Conservation (phyloP, 2,113 vertebrate species). For the Amazona guildingii region DNA sequence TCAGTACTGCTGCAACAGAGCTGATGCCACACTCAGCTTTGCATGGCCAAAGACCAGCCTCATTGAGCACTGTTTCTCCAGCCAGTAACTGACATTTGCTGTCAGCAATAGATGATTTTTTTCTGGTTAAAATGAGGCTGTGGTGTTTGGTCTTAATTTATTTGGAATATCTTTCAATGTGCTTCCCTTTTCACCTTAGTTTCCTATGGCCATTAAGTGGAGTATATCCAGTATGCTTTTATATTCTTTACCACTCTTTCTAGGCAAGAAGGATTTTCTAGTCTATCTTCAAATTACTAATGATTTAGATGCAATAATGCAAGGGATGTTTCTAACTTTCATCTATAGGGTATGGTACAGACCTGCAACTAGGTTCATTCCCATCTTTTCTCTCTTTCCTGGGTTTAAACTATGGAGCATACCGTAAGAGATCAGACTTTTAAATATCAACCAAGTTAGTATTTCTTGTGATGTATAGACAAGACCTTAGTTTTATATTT, state of each 20-base stretch:
- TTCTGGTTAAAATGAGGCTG: not conserved
- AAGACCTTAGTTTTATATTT: not conserved
- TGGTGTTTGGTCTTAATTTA: not conserved
- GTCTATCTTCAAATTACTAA: not conserved
- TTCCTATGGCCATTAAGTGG: not conserved
- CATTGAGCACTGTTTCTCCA: not conserved
- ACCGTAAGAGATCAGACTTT: not conserved
- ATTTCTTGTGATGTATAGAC: not conserved
- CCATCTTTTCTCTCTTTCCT: not conserved
- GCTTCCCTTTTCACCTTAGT: not conserved
- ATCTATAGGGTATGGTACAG: not conserved
- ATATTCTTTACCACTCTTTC: not conserved
- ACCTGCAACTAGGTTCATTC: not conserved
- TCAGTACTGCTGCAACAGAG: not conserved
- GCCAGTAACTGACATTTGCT: not conserved
- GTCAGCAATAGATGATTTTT: constrained; percentile 3
- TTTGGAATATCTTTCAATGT: not conserved
- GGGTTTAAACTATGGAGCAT: not conserved
- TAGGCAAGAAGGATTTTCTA: not conserved
- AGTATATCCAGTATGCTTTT: not conserved
- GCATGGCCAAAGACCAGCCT: not conserved
- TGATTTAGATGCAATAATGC: not conserved
- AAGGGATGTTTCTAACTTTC: not conserved
- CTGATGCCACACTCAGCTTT: not conserved
- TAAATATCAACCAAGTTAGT: not conserved